Evolutionary conservation across 2,113 vertebrate genomes (phyloP), one percentile per base, ranked within the genome.

Genomic region (Atlantisia rogersi): DNA sequence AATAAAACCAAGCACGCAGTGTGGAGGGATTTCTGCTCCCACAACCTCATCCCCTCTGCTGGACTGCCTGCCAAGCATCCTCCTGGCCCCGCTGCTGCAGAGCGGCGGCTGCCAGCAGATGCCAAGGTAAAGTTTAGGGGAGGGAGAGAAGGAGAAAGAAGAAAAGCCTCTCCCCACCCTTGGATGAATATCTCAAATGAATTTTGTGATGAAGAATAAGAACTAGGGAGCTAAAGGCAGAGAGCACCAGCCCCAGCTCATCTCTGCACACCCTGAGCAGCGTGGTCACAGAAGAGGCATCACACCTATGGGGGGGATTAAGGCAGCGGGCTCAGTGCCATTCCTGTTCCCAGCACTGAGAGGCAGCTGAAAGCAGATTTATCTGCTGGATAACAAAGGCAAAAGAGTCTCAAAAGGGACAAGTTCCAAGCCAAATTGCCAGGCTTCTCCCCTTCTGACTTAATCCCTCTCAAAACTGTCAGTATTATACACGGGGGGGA

Each of bases 281-380:
- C 21, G 3, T 1, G 0, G 74, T 7, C 4, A 3, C 15, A 37
- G 83, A 62, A 40, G 77, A 12, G 28, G 64, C 56, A 44, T 1
- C 91, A 53, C 77, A 89, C 94, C 96, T 94, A 50, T 67, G 18
- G 9, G 44, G 44, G 42, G 71, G 74, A 79, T 95, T 56, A 64
- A 28, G 44, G 1, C 83, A 3, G 52, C 7, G 12, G 69, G 89
- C n/a, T 63, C 67, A 10, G 48, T 7, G 24, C 52, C 6, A 2
- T 14, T 21, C 44, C 85, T 64, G 2, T 39, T 32, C 88, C 82
- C 84, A 35, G 81, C 84, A 70, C 79, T 14, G 76, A 73, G 44
- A 46, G 85, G 80, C 86, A 55, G 84, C 93, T 69, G 82, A 62
- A n/a, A 94, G 90, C 84, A 85, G 90, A 94, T 95, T 95, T 76